phyloP scores from a whole-genome alignment of 2,113 vertebrate species.

The Phasianus colchicus region DNA sequence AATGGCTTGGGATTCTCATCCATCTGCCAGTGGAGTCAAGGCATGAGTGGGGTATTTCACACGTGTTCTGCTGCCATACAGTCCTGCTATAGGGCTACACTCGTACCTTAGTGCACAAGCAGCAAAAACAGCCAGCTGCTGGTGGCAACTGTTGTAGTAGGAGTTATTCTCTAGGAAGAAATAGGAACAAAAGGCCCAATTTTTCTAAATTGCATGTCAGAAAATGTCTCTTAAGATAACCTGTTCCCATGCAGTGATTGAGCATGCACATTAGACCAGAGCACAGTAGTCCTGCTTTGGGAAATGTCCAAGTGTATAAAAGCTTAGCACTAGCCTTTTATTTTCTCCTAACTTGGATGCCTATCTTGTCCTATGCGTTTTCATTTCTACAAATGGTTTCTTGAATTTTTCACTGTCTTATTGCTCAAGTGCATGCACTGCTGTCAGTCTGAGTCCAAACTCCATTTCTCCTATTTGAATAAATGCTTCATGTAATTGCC shows the following conservation, averaged over 20 bases:
- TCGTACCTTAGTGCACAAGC: not conserved
- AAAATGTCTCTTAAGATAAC: not conserved
- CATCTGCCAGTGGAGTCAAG: not conserved
- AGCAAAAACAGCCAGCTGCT: not conserved
- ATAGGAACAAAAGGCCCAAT: not conserved
- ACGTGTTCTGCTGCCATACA: not conserved
- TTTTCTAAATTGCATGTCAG: not conserved
- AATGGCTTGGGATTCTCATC: not conserved
- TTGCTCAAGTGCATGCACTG: not conserved
- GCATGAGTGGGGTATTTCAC: not conserved
- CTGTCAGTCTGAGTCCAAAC: slow-evolving; percentile 15
- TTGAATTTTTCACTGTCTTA: not conserved
- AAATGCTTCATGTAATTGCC: slow-evolving; percentile 55
- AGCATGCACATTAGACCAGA: not conserved
- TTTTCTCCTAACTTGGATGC: not conserved
- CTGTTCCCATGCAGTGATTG: not conserved
- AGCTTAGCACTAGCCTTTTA: not conserved
- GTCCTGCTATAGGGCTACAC: rapidly evolving
- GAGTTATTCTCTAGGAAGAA: not conserved
- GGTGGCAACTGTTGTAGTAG: not conserved
- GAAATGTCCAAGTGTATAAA: not conserved
- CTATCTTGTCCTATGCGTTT: not conserved
- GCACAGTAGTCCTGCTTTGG: not conserved
- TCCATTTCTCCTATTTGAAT: slow-evolving; percentile 23
- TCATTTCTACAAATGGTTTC: slow-evolving; percentile 13